A percentile compares a stretch with the other conserved stretches of the same genome.
These are phyloP conservation scores for Dipodomys spectabilis DNA, from an alignment of 2,113 vertebrate genomes.

Conservation along the genomic window DNA sequence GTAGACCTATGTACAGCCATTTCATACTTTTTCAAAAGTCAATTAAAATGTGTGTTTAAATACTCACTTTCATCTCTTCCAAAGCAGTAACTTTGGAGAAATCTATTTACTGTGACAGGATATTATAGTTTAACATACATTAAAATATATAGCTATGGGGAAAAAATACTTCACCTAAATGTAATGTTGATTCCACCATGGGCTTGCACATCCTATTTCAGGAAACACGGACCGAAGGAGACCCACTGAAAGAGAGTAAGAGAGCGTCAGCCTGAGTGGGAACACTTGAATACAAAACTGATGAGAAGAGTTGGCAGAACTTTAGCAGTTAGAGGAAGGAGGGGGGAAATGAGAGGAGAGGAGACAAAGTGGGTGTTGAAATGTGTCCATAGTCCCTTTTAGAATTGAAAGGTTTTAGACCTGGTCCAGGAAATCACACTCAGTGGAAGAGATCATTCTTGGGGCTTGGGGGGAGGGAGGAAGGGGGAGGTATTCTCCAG, in stretches of 20 bases:
- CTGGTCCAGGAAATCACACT: not conserved
- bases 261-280: not conserved
- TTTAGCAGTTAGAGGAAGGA: not conserved
- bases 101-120: not conserved
- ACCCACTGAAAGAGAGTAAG: not conserved
- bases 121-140: not conserved
- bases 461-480: too few species aligned
- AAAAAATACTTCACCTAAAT: not conserved
- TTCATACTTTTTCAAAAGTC: conserved; percentile 38
- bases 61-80: conserved; percentile 27
- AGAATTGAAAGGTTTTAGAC: not conserved
- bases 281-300: not conserved
- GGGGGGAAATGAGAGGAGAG: not conserved
- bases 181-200: not conserved
- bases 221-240: not conserved
- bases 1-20: not conserved
- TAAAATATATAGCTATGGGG: not conserved
- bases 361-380: not conserved
- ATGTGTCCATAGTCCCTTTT: not conserved
- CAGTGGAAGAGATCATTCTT: not conserved
- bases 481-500: not conserved
- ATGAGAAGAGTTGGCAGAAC: not conserved
- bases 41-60: conserved; percentile 17
- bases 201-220: not conserved
- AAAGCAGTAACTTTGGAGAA: conserved; percentile 1